These are phyloP conservation scores for Urechis unicinctus DNA, from an alignment of 2,888 invertebrate species.

Conservation along the genomic window DNA sequence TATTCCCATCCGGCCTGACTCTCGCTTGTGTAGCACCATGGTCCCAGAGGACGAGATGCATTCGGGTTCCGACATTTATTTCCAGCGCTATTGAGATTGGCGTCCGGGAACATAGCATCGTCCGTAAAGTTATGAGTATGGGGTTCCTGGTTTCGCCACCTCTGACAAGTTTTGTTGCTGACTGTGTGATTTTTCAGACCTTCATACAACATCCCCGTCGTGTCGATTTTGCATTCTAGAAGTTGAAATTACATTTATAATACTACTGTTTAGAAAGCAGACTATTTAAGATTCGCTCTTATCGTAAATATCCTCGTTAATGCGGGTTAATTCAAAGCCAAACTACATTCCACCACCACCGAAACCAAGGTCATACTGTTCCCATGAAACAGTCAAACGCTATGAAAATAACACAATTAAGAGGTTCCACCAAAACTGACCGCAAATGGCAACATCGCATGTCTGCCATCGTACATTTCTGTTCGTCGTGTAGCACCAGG, in stretches of 20 bases:
- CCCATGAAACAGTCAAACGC: no score
- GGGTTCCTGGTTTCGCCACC: background rate
- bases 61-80: background rate
- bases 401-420: no score
- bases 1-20: background rate
- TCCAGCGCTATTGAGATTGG: background rate
- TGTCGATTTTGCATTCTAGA: background rate
- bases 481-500: constrained; percentile 6
- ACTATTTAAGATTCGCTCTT: no score
- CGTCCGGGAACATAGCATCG: background rate
- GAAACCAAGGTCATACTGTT: no score
- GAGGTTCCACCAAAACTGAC: no score
- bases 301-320: no score
- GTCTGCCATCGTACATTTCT: background rate
- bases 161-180: background rate
- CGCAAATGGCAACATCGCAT: constrained; percentile 2
- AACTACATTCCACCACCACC: no score
- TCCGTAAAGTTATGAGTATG: background rate
- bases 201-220: background rate
- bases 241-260: no score
- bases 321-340: no score
- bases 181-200: background rate
- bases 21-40: background rate
- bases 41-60: background rate
- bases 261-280: no score